Evolutionary conservation across 2,797 vertebrate species (phyloP).

Genomic region (Enteromius paludinosus): DNA sequence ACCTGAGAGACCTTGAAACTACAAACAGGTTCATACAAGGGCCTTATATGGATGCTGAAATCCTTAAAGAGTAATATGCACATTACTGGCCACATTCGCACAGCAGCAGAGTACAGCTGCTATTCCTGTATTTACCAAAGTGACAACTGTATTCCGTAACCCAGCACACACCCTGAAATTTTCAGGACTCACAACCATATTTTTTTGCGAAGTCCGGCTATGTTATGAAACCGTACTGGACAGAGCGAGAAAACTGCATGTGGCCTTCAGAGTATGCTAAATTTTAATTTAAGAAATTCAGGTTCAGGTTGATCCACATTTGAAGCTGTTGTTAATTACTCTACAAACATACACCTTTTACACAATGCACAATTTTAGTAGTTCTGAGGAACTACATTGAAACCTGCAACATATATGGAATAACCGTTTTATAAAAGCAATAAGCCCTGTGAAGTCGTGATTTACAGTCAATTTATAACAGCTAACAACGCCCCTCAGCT

Average conservation of each 20-base stretch:
- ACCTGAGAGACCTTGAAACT: conserved; percentile 18
- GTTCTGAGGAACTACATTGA: neutral
- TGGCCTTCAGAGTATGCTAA: neutral
- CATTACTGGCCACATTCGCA: neutral
- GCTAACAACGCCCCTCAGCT: too few relatives aligned
- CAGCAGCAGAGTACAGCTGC: neutral
- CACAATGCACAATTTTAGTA: too few relatives aligned
- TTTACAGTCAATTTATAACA: neutral
- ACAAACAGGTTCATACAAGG: conserved; percentile 1
- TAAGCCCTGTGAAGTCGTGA: neutral
- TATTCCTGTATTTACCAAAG: neutral
- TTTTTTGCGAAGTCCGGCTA: neutral
- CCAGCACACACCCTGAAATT: neutral
- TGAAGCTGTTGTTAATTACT: neutral
- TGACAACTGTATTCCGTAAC: neutral
- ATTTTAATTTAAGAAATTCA: neutral
- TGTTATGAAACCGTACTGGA: neutral
- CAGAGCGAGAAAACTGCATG: neutral
- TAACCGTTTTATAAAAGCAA: neutral
- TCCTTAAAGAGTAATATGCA: neutral
- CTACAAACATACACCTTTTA: neutral
- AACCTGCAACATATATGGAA: neutral
- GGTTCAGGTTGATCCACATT: neutral
- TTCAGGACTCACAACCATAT: neutral
- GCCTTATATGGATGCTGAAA: conserved; percentile 5